Base-by-base conservation (phyloP, 2,797 vertebrate species). In the Sebastiscus albofasciatus region DNA sequence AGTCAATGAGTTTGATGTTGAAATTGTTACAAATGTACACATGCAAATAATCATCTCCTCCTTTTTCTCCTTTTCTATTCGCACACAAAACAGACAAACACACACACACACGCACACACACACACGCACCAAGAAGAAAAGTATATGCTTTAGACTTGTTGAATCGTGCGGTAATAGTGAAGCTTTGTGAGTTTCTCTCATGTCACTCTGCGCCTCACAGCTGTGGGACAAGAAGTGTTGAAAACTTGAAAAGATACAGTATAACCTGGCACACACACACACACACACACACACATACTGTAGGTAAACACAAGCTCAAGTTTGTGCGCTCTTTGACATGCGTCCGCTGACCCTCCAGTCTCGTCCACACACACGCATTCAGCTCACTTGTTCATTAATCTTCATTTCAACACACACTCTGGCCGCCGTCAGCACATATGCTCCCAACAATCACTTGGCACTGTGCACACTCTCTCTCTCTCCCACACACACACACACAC, bases 371-470 rank as follows among this genome's bases (percentile, higher is more conserved):
- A 80, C 83, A 83, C 46, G 55, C 81, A 79, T 75, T 81, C 67
- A 58, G 72, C 75, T 84, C 84, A 73, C 91, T 87, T 27, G 80
- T 93, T 94, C 94, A 95, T 94, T 95, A 92, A 94, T 95, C 94
- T 93, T 95, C 90, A 94, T 95, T 94, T 95, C 94, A 94, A 91
- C 93, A 93, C 94, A 93, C 93, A 83, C 90, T 94, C 91, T 75
- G 82, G 92, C 80, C 79, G 90, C 93, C 86, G 86, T 95, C 94
- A 93, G 89, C 94, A 90, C 93, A 94, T 93, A 88, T 92, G 92
- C 92, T 93, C 93, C 89, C 89, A 90, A 92, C 93, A 91, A 93
- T 94, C 94, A 94, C 89, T 93, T 93, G 87, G 91, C 93, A 89
- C 87, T 84, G 86, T 83, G 85, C 80, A 73, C 82, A 77, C 78